These are phyloP conservation scores for Amiota communis DNA, from an alignment of 2,888 invertebrate genomes.

Conservation along the genomic window DNA sequence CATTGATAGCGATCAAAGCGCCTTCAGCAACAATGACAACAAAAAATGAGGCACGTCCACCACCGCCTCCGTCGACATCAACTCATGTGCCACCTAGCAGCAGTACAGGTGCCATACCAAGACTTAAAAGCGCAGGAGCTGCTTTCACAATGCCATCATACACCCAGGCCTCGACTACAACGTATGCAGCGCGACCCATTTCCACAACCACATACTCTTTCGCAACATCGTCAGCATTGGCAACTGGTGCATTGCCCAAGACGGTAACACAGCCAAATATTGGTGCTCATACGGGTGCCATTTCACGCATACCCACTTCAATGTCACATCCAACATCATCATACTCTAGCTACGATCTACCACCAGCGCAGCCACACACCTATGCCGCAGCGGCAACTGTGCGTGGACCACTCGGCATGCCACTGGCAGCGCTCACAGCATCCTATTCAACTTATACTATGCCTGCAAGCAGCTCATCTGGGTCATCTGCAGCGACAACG, in stretches of 20 bases:
- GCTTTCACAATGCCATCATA: constrained; percentile 38
- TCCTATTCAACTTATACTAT: constrained; percentile 58
- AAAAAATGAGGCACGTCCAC: constrained; percentile 44
- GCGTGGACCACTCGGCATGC: constrained; percentile 66
- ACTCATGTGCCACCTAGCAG: constrained; percentile 36
- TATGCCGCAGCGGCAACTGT: constrained; percentile 61
- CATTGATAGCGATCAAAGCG: constrained; percentile 64
- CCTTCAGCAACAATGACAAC: constrained; percentile 30
- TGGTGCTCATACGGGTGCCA: constrained; percentile 43
- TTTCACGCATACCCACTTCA: constrained; percentile 55
- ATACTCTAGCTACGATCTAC: constrained; percentile 60
- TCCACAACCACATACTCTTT: neutral
- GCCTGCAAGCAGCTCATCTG: constrained; percentile 41
- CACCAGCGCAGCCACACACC: constrained; percentile 66
- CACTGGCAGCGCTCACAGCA: constrained; percentile 52
- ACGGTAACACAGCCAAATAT: constrained; percentile 44
- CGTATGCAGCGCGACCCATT: constrained; percentile 22
- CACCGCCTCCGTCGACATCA: constrained; percentile 21
- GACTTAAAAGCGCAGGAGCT: constrained; percentile 43
- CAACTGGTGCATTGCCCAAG: constrained; percentile 58
- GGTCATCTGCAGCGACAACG: constrained; percentile 38
- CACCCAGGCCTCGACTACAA: constrained; percentile 16
- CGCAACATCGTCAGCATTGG: neutral
- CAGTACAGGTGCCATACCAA: constrained; percentile 49
- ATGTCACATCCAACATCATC: constrained; percentile 48